phyloP scores from a whole-genome alignment of 1,140 invertebrate species.

The Megalonaias nervosa region DNA sequence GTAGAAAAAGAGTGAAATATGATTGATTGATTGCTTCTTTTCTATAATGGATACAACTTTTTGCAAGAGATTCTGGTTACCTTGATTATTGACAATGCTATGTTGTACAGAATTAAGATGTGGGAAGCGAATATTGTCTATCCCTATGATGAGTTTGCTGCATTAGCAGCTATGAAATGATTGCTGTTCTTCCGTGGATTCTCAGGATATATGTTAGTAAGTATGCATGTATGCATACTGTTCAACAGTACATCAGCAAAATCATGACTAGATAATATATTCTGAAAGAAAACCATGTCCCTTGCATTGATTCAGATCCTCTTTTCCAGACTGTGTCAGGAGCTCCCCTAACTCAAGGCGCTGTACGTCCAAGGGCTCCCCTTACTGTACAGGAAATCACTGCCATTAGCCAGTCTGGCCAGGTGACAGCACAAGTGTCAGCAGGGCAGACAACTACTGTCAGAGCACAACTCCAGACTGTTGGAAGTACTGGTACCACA shows the following conservation, averaged over 20 bases:
- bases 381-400: constrained; percentile 61
- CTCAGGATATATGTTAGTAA: not conserved
- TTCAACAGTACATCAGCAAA: too few relatives aligned
- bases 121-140: not conserved
- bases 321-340: constrained; percentile 56
- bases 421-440: constrained; percentile 38
- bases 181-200: not conserved
- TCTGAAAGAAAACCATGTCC: not conserved
- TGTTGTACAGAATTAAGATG: not conserved
- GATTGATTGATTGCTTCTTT: constrained; percentile 46
- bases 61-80: constrained; percentile 21
- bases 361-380: constrained; percentile 36
- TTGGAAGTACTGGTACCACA: constrained; percentile 60
- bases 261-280: not conserved
- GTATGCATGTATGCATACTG: too few relatives aligned
- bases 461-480: constrained; percentile 65
- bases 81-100: constrained; percentile 35
- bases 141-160: not conserved
- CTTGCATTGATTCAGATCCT: constrained; percentile 5
- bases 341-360: constrained; percentile 49
- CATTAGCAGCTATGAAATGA: not conserved
- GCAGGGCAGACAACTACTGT: constrained; percentile 28
- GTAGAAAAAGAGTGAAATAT: constrained; percentile 65
- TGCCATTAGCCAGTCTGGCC: constrained; percentile 41
- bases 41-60: constrained; percentile 21